phyloP scores from a whole-genome alignment of 92 coral and sea anemone genomes.

The Actinernus sp. region DNA sequence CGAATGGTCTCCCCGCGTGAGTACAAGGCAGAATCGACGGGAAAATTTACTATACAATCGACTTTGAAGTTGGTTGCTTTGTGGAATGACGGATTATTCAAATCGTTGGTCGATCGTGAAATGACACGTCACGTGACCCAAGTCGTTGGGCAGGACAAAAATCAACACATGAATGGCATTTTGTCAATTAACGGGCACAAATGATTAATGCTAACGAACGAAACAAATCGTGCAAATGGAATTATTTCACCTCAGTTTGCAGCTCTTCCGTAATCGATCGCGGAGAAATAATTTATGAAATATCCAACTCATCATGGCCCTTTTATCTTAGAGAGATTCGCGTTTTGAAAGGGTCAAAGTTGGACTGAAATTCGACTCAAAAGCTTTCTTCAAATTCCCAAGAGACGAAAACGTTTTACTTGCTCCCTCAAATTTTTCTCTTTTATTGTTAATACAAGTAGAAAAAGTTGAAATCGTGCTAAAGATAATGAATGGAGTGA shows the following conservation, averaged over 20 bases:
- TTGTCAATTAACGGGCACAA: conserved; percentile 4
- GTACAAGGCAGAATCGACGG: conserved; percentile 1
- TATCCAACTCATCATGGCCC: no score
- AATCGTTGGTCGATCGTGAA: conserved; percentile 59
- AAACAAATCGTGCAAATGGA: no score
- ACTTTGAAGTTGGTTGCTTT: conserved; percentile 25
- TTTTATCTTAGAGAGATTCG: no score
- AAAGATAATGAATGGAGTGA: no score
- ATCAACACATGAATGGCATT: conserved; percentile 54
- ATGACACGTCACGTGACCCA: conserved; percentile 67
- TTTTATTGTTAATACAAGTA: no score
- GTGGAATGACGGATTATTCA: conserved; percentile 36
- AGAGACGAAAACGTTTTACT: conserved; percentile 29
- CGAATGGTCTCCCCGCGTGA: conserved; percentile 1
- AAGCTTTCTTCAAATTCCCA: conserved; percentile 15
- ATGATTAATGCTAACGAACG: no score
- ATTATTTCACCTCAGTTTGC: no score
- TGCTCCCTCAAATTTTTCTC: no score
- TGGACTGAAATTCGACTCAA: conserved; percentile 11
- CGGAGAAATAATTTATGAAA: no score
- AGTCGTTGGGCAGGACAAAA: conserved; percentile 7
- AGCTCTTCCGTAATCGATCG: no score
- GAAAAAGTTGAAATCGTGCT: no score
- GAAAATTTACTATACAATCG: conserved; percentile 34
- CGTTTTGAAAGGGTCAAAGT: no score